phyloP scores from a whole-genome alignment of 2,797 vertebrate genomes.

The Mycteria americana region DNA sequence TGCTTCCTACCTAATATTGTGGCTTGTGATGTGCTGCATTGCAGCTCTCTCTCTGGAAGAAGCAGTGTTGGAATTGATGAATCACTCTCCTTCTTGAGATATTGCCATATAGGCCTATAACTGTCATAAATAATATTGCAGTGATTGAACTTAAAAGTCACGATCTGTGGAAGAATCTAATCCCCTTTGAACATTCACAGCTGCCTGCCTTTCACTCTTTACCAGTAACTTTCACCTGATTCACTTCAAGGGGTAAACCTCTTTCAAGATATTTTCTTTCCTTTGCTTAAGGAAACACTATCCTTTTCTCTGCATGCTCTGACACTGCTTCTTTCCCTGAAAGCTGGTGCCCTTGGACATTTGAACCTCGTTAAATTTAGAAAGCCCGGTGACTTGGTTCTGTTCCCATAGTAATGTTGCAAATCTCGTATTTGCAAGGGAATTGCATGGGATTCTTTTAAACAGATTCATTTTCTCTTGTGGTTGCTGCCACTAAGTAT shows the following conservation, averaged over 20 bases:
- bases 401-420: constrained; percentile 51
- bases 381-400: constrained; percentile 39
- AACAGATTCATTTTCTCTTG: constrained; percentile 4
- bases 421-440: constrained; percentile 60
- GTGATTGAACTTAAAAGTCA: constrained; percentile 27
- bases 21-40: constrained; percentile 37
- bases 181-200: neutral
- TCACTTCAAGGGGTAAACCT: constrained; percentile 38
- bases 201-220: neutral
- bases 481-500: neutral
- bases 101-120: constrained; percentile 15
- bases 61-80: constrained; percentile 39
- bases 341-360: constrained; percentile 66
- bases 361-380: constrained; percentile 68
- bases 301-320: constrained; percentile 31
- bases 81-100: constrained; percentile 55
- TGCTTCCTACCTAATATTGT: neutral
- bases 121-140: constrained; percentile 39
- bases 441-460: constrained; percentile 25
- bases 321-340: constrained; percentile 60
- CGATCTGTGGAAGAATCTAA: neutral
- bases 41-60: constrained; percentile 31
- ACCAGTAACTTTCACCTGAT: constrained; percentile 18
- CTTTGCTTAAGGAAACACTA: constrained; percentile 52
- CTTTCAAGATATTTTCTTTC: constrained; percentile 44